Evolutionary conservation across 2,113 vertebrate genomes (phyloP).

Genomic region (Gracilinanus agilis): DNA sequence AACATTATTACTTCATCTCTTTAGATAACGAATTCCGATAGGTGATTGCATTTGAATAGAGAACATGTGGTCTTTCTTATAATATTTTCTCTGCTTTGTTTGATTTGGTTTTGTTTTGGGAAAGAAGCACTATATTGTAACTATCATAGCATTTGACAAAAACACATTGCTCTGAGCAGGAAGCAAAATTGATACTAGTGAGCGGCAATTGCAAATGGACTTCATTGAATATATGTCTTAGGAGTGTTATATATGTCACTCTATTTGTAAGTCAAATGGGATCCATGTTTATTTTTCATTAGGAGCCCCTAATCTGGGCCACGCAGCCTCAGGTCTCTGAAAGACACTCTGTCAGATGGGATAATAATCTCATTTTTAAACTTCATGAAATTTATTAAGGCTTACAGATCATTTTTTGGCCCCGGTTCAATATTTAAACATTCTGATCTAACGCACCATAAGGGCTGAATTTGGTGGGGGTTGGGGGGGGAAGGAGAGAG

Average conservation of each 20-base stretch:
- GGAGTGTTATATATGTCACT: not conserved
- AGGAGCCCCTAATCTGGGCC: constrained; percentile 60
- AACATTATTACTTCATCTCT: constrained; percentile 10
- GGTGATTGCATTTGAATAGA: not conserved
- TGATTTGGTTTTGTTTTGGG: not conserved
- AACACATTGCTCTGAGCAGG: not conserved
- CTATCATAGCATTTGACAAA: constrained; percentile 9
- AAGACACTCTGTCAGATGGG: constrained; percentile 59
- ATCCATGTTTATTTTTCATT: constrained; percentile 6
- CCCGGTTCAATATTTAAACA: constrained; percentile 44
- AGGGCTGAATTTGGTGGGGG: constrained; percentile 64
- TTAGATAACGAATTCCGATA: constrained; percentile 3
- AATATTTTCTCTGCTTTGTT: not conserved
- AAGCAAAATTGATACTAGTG: constrained; percentile 33
- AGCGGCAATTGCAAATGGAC: not conserved
- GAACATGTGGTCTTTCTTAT: not conserved
- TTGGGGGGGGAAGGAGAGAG: not conserved
- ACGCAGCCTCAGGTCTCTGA: constrained; percentile 51
- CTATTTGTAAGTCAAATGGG: constrained; percentile 22
- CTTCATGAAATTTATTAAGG: constrained; percentile 60
- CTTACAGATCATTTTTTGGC: constrained; percentile 49
- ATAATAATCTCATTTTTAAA: constrained; percentile 62
- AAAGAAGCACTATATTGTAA: constrained; percentile 15
- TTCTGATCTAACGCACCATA: constrained; percentile 51
- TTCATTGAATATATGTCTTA: constrained; percentile 16